These are phyloP conservation scores for Coracias cyanogaster DNA, from an alignment of 2,797 vertebrate species.

Conservation along the genomic window DNA sequence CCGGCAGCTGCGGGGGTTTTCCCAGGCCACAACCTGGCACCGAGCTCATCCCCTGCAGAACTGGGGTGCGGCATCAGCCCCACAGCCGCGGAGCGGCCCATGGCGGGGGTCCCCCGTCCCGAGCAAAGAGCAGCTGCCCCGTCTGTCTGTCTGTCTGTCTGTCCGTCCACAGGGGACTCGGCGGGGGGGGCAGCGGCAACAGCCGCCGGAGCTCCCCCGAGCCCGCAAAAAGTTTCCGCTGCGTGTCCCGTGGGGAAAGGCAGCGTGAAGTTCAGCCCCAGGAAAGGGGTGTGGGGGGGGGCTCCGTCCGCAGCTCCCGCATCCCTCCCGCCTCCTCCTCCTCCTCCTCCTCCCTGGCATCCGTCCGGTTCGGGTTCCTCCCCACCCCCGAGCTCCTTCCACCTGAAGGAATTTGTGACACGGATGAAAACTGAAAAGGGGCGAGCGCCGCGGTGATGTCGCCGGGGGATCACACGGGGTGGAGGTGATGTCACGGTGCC, in stretches of 20 bases:
- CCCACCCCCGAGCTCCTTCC: not conserved
- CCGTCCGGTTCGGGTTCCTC: not conserved
- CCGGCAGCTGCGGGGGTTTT: not conserved
- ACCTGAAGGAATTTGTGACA: conserved; percentile 29
- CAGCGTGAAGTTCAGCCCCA: not conserved
- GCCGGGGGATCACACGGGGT: conserved; percentile 48
- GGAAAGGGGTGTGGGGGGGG: no score
- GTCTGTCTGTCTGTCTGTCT: no score
- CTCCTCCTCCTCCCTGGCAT: not conserved
- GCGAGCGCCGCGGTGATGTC: conserved; percentile 27
- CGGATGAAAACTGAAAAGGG: conserved; percentile 10
- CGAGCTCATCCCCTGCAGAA: not conserved
- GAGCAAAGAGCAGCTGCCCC: no score
- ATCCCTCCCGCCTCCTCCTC: not conserved
- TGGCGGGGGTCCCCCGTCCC: no score
- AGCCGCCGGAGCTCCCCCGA: not conserved
- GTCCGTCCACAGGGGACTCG: no score
- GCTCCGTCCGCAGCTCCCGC: not conserved
- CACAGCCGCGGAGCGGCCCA: not conserved
- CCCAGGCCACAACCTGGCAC: not conserved
- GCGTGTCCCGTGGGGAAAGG: not conserved
- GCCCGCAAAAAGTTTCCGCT: not conserved
- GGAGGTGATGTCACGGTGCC: conserved; percentile 75
- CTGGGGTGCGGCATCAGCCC: not conserved
- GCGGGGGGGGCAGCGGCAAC: not conserved